Conservation (phyloP, 2,113 vertebrate species). For the Actenoides lindsayi region DNA sequence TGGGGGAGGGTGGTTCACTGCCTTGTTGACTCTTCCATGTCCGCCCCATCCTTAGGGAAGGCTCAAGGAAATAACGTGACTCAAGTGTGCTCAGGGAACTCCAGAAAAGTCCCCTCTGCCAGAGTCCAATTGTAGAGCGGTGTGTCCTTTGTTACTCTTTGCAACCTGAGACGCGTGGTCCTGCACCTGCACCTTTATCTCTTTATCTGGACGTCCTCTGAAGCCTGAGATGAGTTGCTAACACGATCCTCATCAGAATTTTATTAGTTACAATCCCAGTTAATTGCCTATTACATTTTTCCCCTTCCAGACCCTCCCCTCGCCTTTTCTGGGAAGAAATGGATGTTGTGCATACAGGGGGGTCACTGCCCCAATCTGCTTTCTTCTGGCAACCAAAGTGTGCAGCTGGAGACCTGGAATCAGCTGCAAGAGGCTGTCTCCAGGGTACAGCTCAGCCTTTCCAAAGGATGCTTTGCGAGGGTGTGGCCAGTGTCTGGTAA, state of each 20-base stretch:
- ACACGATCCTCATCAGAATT: background rate
- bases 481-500: background rate
- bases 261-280: background rate
- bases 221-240: background rate
- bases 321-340: background rate
- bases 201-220: background rate
- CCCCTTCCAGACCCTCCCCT: background rate
- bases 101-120: background rate
- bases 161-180: background rate
- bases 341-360: background rate
- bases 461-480: background rate
- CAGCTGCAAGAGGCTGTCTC: accelerated
- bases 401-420: background rate
- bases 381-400: background rate
- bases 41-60: background rate
- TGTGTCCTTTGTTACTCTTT: background rate
- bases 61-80: background rate
- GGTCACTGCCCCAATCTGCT: background rate
- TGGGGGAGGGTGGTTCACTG: background rate
- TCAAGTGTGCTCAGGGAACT: background rate
- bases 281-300: background rate
- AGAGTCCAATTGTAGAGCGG: background rate
- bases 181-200: background rate
- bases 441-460: background rate
- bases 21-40: background rate